Evolutionary conservation across 2,797 vertebrate species (phyloP).

Genomic region (Pempheris klunzingeri): DNA sequence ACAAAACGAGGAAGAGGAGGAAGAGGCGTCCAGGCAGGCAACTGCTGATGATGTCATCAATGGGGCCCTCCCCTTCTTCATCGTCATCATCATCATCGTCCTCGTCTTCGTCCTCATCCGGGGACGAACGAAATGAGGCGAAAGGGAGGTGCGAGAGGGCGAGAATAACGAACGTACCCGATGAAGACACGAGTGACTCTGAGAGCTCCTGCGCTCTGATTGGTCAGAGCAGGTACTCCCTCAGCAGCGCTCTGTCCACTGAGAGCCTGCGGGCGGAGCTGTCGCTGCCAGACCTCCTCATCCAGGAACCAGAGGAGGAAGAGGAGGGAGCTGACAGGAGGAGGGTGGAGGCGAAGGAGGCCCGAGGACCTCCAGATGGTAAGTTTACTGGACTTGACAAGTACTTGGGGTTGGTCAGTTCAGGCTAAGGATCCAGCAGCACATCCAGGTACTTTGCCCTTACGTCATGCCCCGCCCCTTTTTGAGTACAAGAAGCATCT

Average conservation of each 20-base stretch:
- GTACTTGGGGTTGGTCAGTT: too few species aligned
- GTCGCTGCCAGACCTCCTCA: constrained; percentile 75
- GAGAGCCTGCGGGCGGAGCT: constrained; percentile 79
- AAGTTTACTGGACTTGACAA: too few species aligned
- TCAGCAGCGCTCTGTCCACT: constrained; percentile 78
- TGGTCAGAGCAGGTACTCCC: constrained; percentile 82
- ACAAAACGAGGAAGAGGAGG: constrained; percentile 61
- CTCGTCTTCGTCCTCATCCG: constrained; percentile 67
- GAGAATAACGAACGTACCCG: neutral
- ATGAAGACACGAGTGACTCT: constrained; percentile 80
- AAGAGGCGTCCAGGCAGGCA: constrained; percentile 47
- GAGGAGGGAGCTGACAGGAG: constrained; percentile 13
- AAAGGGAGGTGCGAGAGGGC: neutral
- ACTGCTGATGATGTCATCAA: constrained; percentile 64
- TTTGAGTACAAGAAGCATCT: too few species aligned
- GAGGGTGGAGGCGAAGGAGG: neutral
- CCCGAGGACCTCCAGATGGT: constrained; percentile 33
- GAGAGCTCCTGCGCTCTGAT: constrained; percentile 76
- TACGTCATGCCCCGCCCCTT: too few species aligned
- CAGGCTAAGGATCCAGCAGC: too few species aligned
- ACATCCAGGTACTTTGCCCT: too few species aligned
- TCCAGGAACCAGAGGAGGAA: constrained; percentile 80
- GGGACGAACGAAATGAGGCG: constrained; percentile 48
- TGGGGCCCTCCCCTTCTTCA: constrained; percentile 52
- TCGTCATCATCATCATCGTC: constrained; percentile 51